Conservation (phyloP, 1,140 invertebrate species). For the Diploscapter pachys region DNA sequence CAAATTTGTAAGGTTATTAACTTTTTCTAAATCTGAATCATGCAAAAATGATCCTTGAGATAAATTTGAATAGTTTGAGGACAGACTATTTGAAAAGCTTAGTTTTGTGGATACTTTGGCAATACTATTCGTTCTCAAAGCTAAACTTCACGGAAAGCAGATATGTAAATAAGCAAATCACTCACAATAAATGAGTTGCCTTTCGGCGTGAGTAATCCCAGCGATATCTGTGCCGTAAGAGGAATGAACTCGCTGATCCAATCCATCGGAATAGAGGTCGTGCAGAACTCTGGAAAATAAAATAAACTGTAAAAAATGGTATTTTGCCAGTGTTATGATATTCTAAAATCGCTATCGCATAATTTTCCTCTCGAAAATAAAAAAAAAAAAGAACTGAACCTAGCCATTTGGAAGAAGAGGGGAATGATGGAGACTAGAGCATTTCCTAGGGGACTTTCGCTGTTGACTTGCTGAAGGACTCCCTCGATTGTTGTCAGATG, state of each 20-base stretch:
- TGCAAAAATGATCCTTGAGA: no score
- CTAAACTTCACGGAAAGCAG: not conserved
- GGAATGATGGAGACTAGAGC: constrained; percentile 3
- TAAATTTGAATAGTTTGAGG: no score
- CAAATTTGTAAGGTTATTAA: not conserved
- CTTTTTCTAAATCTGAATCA: no score
- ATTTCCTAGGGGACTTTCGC: constrained; percentile 1
- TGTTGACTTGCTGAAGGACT: constrained; percentile 41
- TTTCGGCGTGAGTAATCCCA: constrained; percentile 40
- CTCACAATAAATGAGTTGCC: constrained; percentile 46
- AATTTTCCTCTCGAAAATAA: not conserved
- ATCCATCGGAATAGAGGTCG: constrained; percentile 31
- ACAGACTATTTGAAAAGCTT: no score
- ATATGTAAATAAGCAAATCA: not conserved
- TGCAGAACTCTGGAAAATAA: constrained; percentile 11
- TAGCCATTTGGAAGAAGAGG: constrained; percentile 10
- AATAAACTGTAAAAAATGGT: not conserved
- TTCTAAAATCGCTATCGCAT: constrained; percentile 1
- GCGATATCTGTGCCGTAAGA: constrained; percentile 35
- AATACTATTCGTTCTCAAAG: no score
- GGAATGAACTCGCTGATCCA: constrained; percentile 34
- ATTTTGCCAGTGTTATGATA: constrained; percentile 7
- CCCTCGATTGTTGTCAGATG: constrained; percentile 48
- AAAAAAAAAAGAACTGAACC: not conserved
- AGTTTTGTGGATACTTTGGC: no score